Base-by-base conservation (phyloP, 2,888 invertebrate genomes). In the Microctonus aethiopoides region DNA sequence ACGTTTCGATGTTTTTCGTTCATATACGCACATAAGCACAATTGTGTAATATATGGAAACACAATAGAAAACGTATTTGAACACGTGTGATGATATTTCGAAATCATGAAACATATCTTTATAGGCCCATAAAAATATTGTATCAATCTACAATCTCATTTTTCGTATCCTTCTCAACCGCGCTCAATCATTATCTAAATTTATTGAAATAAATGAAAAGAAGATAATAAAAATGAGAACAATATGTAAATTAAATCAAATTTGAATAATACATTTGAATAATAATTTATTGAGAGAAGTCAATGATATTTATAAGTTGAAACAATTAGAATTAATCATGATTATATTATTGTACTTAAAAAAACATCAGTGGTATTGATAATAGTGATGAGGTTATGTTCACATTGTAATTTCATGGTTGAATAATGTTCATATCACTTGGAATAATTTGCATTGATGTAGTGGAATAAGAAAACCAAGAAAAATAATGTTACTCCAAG, bases 401-500 rank as follows among this genome's bases (percentile, higher is more conserved):
- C 16, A 54, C 6, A 36, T 34, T 54, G 2, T 54, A 20, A 13
- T 16, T 39, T 11, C 6, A 26, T 52, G 26, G 16, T 16, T 20
- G 24, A n/a, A n/a, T 11, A 51, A 59, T 60, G 22, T n/a, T 24
- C 29, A 51, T 32, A 22, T 87, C 83, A 91, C 87, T 91, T 92
- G 0, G 91, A 88, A 81, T 91, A 91, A 84, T 95, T 97, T 0
- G 96, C 96, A 77, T 95, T 94, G 66, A 98, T 96, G 84, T 98
- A 99, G 84, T 99, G 98, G 85, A 96, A 99, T 1, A 98, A 89
- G 61, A 99, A 96, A n/a, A 99, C 98, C 78, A 98, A 88, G 63
- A 98, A 90, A 83, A 98, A 95, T 46, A 96, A 89, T 0, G 95
- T 93, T 2, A 98, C 97, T 75, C 98, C 98, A 76, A 98, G 88